A percentile compares a stretch with the other conserved stretches of the same genome.
Conservation (phyloP, 2,888 invertebrate species). For the Meteorus cinctellus region DNA sequence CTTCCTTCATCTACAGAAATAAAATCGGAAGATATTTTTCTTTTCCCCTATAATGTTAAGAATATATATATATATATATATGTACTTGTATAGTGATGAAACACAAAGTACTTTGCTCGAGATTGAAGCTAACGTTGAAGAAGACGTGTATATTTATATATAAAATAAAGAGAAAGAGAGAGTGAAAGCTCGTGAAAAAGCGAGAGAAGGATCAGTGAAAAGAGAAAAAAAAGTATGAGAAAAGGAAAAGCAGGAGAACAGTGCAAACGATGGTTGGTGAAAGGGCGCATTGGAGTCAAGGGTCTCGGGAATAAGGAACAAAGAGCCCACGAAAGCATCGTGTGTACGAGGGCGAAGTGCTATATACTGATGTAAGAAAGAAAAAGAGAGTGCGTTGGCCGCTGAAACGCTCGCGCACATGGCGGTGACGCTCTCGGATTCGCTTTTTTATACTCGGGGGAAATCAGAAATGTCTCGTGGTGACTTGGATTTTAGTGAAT, state of each 20-base stretch:
- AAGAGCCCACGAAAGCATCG: constrained; percentile 18
- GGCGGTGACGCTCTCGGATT: constrained; percentile 31
- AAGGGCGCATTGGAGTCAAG: constrained; percentile 32
- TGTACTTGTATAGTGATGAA: not conserved
- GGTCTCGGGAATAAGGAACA: constrained; percentile 26
- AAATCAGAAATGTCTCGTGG: constrained; percentile 44
- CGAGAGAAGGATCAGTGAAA: not conserved
- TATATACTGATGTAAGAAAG: constrained; percentile 19
- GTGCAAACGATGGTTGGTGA: constrained; percentile 18
- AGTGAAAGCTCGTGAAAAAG: too few species aligned
- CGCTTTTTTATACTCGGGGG: constrained; percentile 42
- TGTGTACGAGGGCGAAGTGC: not conserved
- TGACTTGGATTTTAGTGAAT: constrained; percentile 26
- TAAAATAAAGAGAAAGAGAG: not conserved
- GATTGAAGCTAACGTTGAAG: not conserved
- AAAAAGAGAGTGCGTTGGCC: constrained; percentile 39
- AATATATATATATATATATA: not conserved
- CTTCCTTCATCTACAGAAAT: not conserved
- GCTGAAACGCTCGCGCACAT: constrained; percentile 28
- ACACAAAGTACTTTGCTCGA: not conserved
- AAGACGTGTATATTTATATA: not conserved
- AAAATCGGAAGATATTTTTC: not conserved
- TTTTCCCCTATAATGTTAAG: not conserved
- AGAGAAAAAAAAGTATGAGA: constrained; percentile 2
- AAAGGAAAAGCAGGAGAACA: constrained; percentile 20